phyloP scores from a whole-genome alignment of 2,113 vertebrate species.

The Haemorhous mexicanus region DNA sequence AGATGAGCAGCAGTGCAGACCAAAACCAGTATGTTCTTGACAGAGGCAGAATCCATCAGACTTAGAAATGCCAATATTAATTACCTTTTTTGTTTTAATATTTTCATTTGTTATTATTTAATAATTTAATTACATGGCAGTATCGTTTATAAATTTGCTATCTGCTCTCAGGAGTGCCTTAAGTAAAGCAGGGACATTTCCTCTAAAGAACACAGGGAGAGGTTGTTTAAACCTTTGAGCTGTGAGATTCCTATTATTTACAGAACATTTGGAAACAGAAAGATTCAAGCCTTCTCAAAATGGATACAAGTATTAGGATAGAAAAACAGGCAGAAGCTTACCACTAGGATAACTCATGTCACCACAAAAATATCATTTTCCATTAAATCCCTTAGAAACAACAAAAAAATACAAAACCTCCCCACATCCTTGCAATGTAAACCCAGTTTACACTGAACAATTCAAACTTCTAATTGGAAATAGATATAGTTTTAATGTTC shows the following conservation, averaged over 20 bases:
- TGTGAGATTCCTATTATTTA: not conserved
- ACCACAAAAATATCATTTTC: not conserved
- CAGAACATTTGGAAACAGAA: not conserved
- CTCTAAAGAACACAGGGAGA: not conserved
- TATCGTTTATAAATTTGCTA: not conserved
- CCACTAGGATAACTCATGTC: not conserved
- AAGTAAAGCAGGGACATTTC: not conserved
- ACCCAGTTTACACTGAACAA: not conserved
- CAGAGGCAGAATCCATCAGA: not conserved
- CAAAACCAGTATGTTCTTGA: not conserved
- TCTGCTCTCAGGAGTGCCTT: not conserved
- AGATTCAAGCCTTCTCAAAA: not conserved
- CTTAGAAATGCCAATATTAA: not conserved
- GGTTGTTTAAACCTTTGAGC: not conserved
- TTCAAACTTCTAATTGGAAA: slow-evolving; percentile 6
- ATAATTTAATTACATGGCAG: not conserved
- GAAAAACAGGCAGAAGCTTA: not conserved
- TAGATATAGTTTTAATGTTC: not conserved
- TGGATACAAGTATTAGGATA: not conserved
- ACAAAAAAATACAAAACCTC: not conserved
- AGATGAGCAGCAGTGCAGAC: not conserved
- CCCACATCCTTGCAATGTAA: not conserved
- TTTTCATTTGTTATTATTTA: not conserved
- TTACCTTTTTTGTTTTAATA: not conserved
- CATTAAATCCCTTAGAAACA: not conserved